A percentile compares a stretch with the other conserved stretches of the same genome.
Conservation (phyloP, 2,797 vertebrate species). For the Neostethus bicornis region DNA sequence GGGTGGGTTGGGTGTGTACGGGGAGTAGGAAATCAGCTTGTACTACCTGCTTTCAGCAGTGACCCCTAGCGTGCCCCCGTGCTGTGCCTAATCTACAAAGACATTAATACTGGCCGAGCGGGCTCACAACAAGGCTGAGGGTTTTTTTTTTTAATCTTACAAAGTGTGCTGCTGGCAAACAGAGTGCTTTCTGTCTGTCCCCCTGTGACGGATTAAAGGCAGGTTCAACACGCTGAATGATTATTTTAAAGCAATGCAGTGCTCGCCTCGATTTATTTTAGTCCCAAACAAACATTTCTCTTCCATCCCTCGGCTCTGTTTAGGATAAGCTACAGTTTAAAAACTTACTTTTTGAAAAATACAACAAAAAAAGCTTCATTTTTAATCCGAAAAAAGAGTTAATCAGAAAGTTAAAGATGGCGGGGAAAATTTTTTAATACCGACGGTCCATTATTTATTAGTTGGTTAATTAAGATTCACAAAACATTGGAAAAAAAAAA, state of each 20-base stretch:
- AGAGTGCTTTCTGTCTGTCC: constrained; percentile 41
- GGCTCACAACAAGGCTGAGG: constrained; percentile 47
- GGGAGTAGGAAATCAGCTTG: constrained; percentile 55
- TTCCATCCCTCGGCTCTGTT: constrained; percentile 38
- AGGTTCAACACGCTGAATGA: constrained; percentile 57
- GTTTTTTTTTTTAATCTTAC: constrained; percentile 65
- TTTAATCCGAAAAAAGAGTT: no score
- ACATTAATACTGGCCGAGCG: constrained; percentile 64
- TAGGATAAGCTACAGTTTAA: no score
- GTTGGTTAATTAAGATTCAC: no score
- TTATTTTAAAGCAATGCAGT: constrained; percentile 40
- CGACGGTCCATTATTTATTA: no score
- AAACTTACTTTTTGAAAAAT: no score
- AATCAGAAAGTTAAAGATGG: no score
- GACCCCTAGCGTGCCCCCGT: constrained; percentile 57
- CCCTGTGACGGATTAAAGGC: constrained; percentile 65
- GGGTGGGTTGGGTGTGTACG: no score
- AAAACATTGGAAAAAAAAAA: no score
- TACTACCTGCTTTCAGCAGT: constrained; percentile 62
- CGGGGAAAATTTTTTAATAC: no score
- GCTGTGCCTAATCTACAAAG: constrained; percentile 67
- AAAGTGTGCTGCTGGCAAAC: constrained; percentile 71
- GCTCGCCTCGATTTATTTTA: constrained; percentile 35
- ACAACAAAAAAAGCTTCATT: no score
- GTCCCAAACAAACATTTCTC: constrained; percentile 34